Percentiles rank a stretch among this genome's conserved stretches.
Evolutionary conservation across 2,888 invertebrate species (phyloP).

Genomic region (Branchellion lobata): DNA sequence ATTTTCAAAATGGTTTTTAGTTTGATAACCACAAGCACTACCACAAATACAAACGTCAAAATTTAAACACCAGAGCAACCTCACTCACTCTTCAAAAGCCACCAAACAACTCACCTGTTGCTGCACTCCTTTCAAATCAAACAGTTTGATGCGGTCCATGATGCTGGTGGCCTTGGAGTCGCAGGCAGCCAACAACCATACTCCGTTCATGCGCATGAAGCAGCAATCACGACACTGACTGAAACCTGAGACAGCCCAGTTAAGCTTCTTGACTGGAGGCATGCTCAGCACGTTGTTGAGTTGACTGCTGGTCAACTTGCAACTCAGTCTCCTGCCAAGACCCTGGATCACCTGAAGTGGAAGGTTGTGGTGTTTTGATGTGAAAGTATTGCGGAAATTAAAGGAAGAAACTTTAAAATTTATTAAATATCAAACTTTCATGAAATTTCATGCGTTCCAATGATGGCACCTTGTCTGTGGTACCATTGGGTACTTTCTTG

Average conservation of each 20-base stretch:
- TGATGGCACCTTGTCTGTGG: background rate
- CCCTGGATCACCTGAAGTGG: slow-evolving; percentile 22
- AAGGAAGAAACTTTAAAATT: background rate
- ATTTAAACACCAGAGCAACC: too few species aligned
- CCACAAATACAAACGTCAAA: too few species aligned
- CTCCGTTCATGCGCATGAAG: background rate
- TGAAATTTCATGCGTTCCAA: too few species aligned
- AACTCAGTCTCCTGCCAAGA: slow-evolving; percentile 33
- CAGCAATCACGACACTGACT: slow-evolving; percentile 38
- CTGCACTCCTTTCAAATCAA: slow-evolving; percentile 31
- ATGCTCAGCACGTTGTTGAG: background rate
- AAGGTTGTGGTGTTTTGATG: background rate
- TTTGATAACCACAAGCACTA: too few species aligned
- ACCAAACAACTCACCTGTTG: background rate
- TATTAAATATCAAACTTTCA: too few species aligned
- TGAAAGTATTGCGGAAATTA: background rate
- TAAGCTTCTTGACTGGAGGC: slow-evolving; percentile 18
- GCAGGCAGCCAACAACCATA: slow-evolving; percentile 34
- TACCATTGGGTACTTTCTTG: background rate
- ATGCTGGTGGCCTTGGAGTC: slow-evolving; percentile 33
- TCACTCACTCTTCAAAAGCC: too few species aligned
- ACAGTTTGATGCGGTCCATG: slow-evolving; percentile 33
- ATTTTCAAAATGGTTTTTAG: too few species aligned
- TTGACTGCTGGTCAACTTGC: background rate
- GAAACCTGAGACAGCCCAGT: slow-evolving; percentile 37